Base-by-base conservation (phyloP, 2,888 invertebrate genomes). In the Caenorhabditis uteleia region DNA sequence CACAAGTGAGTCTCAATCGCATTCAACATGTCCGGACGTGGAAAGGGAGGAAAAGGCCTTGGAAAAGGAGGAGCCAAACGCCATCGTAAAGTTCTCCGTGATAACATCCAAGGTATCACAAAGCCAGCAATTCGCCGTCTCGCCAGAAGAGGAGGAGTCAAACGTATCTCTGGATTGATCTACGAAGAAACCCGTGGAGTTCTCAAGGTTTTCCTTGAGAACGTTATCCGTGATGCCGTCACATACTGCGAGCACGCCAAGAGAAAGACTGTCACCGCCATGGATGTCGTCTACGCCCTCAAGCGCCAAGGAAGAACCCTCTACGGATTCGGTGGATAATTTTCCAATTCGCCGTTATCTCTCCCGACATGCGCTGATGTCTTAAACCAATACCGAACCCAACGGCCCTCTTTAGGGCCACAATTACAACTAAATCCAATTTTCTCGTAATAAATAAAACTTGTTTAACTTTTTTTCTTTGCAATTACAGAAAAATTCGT, bases 211-310 rank as follows among this genome's bases (percentile, higher is more conserved):
- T 76, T 76, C 74, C 73, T 76, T 54, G 76, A 76, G 71, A 90
- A 90, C 83, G 90, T 91, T 34, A 90, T 91, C 75, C 87, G 90
- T 40, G 91, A 91, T 81, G 90, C 91, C 12, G 90, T 91, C 46
- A 91, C 90, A 3, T 91, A 91, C 84, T 91, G 91, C 1, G 91
- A 91, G 82, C 91, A 92, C 82, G 91, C 91, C 40, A 91, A 91
- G 85, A 87, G 91, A 75, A 92, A 92, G 86, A 92, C 91, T 0
- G 91, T 91, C 38, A 91, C 91, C 0, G 91, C 91, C 14, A 91
- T 91, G 91, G 91, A 91, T 75, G 90, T 92, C 10, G 91, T 91
- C 42, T 92, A 91, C 59, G 78, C 77, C 45, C 64, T 78, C 54
- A 78, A 78, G 53, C 71, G 77, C 25, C 78, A 78, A 61, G 77